phyloP scores from a whole-genome alignment of 2,113 vertebrate genomes.

The Apodemus speciosus region DNA sequence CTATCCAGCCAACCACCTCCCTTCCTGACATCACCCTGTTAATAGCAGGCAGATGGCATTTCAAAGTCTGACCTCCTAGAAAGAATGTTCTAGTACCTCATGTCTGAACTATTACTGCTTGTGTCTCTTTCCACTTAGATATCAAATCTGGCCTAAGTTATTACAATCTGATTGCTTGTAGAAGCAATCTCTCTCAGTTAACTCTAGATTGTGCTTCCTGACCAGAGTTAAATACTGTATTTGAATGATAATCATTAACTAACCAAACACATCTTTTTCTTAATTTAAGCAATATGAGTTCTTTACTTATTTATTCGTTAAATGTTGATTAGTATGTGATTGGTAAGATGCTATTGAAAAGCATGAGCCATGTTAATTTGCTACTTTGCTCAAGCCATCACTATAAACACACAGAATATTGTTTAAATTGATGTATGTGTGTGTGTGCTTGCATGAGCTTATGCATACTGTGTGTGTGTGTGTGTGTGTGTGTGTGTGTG shows the following conservation, averaged over 20 bases:
- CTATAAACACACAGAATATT: slow-evolving; percentile 14
- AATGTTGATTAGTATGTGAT: not conserved
- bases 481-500: not conserved
- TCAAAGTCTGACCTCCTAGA: not conserved
- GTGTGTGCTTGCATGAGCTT: not conserved
- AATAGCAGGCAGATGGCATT: not conserved
- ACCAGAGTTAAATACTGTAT: not conserved
- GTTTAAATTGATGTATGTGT: not conserved
- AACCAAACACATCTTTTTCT: not conserved
- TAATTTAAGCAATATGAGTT: not conserved
- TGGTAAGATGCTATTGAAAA: not conserved
- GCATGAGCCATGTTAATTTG: not conserved
- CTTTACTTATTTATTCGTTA: not conserved
- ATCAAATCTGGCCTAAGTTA: not conserved
- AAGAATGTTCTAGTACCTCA: not conserved
- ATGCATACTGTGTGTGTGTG: not conserved
- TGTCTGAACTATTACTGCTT: not conserved
- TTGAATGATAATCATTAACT: slow-evolving; percentile 20
- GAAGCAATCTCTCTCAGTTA: not conserved
- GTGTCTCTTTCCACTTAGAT: not conserved
- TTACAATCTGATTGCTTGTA: too few species aligned
- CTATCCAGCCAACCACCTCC: not conserved
- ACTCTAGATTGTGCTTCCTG: not conserved
- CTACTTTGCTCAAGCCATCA: not conserved
- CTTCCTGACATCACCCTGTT: not conserved